phyloP scores from a whole-genome alignment of 2,797 vertebrate genomes.

The Lerista edwardsae region DNA sequence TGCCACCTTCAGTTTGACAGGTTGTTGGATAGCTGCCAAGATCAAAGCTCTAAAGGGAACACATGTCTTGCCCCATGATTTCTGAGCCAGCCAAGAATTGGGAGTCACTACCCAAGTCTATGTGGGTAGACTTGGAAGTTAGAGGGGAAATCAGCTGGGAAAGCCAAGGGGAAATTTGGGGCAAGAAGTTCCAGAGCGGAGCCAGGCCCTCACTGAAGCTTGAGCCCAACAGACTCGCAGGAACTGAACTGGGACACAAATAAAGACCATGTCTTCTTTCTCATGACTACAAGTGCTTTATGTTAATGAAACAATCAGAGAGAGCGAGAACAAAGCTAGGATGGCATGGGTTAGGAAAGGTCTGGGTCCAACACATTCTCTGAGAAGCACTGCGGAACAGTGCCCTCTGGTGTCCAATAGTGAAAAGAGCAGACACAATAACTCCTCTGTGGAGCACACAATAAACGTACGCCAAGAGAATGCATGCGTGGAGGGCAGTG shows the following conservation, averaged over 20 bases:
- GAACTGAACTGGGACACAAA: too few relatives aligned
- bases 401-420: conserved; percentile 2
- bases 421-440: background rate
- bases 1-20: background rate
- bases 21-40: background rate
- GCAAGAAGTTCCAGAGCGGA: too few relatives aligned
- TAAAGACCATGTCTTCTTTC: too few relatives aligned
- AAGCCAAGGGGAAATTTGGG: too few relatives aligned
- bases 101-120: background rate
- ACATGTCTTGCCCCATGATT: background rate
- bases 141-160: background rate
- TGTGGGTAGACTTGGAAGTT: too few relatives aligned
- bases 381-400: background rate
- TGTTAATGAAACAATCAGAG: too few relatives aligned
- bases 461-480: background rate
- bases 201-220: too few relatives aligned
- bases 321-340: background rate
- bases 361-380: fast-evolving
- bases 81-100: background rate
- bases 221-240: too few relatives aligned
- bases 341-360: background rate
- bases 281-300: too few relatives aligned
- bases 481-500: background rate
- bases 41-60: background rate
- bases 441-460: background rate